Base-by-base conservation (phyloP, 2,113 vertebrate genomes). In the Ictalurus punctatus region DNA sequence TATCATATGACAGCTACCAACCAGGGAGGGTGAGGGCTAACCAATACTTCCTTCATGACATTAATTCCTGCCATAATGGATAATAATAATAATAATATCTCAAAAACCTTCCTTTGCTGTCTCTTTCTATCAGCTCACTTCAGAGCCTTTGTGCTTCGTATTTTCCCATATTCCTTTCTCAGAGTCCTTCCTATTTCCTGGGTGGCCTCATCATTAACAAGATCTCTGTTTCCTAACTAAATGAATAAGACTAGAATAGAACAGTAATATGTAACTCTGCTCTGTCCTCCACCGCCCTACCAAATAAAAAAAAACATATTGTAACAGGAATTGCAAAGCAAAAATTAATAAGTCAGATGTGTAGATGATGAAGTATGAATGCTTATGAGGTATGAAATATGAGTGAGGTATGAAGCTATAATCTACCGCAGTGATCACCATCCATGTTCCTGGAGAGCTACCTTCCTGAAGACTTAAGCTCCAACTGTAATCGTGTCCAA, bases 31-130 rank as follows among this genome's bases (percentile, higher is more conserved):
- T 25, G n/a, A 30, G 6, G 48, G 27, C 25, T 80, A 80, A n/a
- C 25, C 16, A 6, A 9, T 80, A 13, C 52, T 56, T 80, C 27
- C 78, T 56, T 12, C 27, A 19, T 56, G 52, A 80, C 78, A n/a
- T 44, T 91, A 92, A 92, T 93, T 92, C 88, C 79, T 87, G 67
- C 85, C 86, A 91, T 93, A 74, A 92, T 83, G 63, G 37, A 82
- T 48, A 48, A 48, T 48, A 48, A 48, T 44, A 67, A 92, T 37
- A 73, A 58, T 86, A 90, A 88, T 61, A 34, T 58, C 34, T 63
- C 23, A 54, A 87, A 93, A 90, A 59, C 84, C 86, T 93, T 93
- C 90, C 92, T 86, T 80, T 37, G 76, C 76, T 81, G 56, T 87
- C 73, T 44, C 9, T 80, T 89, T 85, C 69, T 74, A 27, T 73